phyloP scores from a whole-genome alignment of 2,888 invertebrate species.

The Branchellion lobata region DNA sequence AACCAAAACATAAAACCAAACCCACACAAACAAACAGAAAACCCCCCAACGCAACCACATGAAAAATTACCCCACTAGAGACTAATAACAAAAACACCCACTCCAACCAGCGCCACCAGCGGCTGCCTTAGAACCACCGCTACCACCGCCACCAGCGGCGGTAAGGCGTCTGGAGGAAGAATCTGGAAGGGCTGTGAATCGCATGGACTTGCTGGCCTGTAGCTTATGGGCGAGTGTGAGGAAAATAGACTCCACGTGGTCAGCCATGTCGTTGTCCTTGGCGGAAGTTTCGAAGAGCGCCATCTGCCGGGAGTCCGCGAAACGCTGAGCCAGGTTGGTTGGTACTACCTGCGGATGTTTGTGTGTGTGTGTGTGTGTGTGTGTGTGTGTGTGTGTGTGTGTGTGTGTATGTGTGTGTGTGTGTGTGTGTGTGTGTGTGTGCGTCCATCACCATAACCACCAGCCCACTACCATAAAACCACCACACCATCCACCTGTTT shows the following conservation, averaged over 20 bases:
- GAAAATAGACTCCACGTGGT: conserved; percentile 79
- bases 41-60: too few species aligned
- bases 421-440: conserved; percentile 20
- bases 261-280: conserved; percentile 72
- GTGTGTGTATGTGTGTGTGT: conserved; percentile 22
- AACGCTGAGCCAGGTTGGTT: conserved; percentile 73
- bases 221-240: conserved; percentile 79
- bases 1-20: too few species aligned
- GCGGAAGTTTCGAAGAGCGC: conserved; percentile 82
- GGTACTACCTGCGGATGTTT: conserved; percentile 68
- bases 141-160: too few species aligned
- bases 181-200: conserved; percentile 55
- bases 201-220: conserved; percentile 69
- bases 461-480: too few species aligned
- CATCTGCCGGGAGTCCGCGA: conserved; percentile 67
- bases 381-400: conserved; percentile 23
- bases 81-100: too few species aligned
- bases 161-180: conserved; percentile 47
- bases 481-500: background rate
- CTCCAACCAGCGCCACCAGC: too few species aligned
- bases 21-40: too few species aligned
- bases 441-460: too few species aligned
- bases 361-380: conserved; percentile 23
- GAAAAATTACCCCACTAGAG: too few species aligned
- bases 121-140: too few species aligned